phyloP scores from a whole-genome alignment of 1,140 invertebrate genomes.

The Paralvinella palmiformis region DNA sequence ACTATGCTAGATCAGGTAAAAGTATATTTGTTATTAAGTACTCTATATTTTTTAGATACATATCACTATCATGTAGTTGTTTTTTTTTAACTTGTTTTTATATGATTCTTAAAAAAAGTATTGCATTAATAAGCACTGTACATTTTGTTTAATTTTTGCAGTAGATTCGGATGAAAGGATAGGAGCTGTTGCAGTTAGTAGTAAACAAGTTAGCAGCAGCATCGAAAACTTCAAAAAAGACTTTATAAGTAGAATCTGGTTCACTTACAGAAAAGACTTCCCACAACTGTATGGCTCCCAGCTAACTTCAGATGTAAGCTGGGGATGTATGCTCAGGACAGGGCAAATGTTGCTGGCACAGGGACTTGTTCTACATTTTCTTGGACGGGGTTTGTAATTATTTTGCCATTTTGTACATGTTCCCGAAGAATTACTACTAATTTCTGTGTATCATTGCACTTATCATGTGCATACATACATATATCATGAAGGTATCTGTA shows the following conservation, averaged over 20 bases:
- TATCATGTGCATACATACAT: not conserved
- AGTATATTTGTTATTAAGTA: too few species aligned
- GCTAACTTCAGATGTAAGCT: constrained; percentile 88
- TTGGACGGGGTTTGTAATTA: constrained; percentile 50
- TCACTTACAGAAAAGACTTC: constrained; percentile 91
- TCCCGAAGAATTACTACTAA: not conserved
- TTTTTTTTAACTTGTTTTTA: too few species aligned
- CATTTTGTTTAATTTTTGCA: too few species aligned
- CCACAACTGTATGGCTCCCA: constrained; percentile 68
- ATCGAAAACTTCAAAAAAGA: constrained; percentile 40
- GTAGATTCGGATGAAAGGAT: too few species aligned
- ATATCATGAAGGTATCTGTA: not conserved
- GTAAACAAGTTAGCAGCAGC: too few species aligned
- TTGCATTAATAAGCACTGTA: too few species aligned
- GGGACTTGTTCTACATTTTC: constrained; percentile 63
- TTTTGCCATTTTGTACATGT: too few species aligned
- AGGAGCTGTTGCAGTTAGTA: too few species aligned
- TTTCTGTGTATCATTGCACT: not conserved
- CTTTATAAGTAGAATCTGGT: constrained; percentile 70
- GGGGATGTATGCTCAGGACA: constrained; percentile 98
- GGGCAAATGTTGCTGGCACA: constrained; percentile 98
- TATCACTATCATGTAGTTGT: too few species aligned
- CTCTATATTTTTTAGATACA: too few species aligned
- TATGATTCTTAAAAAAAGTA: too few species aligned
- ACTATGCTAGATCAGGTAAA: too few species aligned